Percentiles rank a stretch among this genome's conserved stretches.
These are phyloP conservation scores for Sinotaia quadrata DNA, from an alignment of 2,888 invertebrate genomes.

Conservation along the genomic window DNA sequence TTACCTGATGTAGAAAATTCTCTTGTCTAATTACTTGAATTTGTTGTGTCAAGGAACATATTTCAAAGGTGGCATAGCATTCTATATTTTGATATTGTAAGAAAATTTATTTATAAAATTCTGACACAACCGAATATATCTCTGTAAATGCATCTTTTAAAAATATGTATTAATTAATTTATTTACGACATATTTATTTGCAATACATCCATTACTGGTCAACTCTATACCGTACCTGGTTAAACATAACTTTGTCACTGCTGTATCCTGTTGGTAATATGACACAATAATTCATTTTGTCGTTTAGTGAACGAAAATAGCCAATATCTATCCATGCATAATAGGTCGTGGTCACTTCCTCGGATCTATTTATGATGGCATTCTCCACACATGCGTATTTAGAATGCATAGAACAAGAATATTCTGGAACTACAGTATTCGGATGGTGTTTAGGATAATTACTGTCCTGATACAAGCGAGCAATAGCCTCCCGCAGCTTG, in stretches of 20 bases:
- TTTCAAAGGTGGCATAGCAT: too few species aligned
- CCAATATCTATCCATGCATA: conserved; percentile 53
- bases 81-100: too few species aligned
- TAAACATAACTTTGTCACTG: not conserved
- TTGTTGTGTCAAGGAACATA: too few species aligned
- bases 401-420: conserved; percentile 47
- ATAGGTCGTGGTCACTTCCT: conserved; percentile 39
- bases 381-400: conserved; percentile 46
- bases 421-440: conserved; percentile 50
- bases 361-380: conserved; percentile 24
- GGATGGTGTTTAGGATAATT: conserved; percentile 48
- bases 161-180: too few species aligned
- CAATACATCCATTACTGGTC: too few species aligned
- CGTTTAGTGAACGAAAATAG: conserved; percentile 41
- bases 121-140: too few species aligned
- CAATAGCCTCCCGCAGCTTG: conserved; percentile 31
- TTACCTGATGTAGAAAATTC: too few species aligned
- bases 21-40: too few species aligned
- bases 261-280: conserved; percentile 1
- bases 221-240: not conserved
- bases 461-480: conserved; percentile 32
- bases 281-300: conserved; percentile 31
- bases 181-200: too few species aligned
- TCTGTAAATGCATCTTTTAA: too few species aligned
- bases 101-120: too few species aligned